Evolutionary conservation across 2,888 invertebrate species (phyloP).

Genomic region (Dasysyrphus albostriatus): DNA sequence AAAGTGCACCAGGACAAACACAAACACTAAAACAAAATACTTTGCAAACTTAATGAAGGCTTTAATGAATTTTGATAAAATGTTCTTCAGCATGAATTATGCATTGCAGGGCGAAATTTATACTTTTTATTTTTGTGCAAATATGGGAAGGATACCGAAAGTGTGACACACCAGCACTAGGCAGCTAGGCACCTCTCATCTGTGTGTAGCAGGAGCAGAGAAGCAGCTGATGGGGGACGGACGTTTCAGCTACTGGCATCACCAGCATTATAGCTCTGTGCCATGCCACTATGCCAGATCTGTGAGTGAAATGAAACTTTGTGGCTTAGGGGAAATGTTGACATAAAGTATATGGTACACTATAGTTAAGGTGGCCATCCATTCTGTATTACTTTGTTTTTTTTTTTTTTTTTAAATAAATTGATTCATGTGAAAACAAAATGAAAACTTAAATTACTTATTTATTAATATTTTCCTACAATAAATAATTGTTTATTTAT

Average conservation of each 20-base stretch:
- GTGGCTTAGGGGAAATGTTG: slow-evolving; percentile 57
- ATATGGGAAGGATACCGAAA: slow-evolving; percentile 41
- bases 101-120: slow-evolving; percentile 69
- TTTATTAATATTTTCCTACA: no score
- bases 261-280: slow-evolving; percentile 21
- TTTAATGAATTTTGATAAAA: slow-evolving; percentile 76
- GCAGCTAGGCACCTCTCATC: background rate
- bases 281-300: slow-evolving; percentile 20
- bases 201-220: background rate
- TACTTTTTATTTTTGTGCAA: slow-evolving; percentile 69
- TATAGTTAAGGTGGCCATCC: background rate
- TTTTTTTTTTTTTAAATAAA: no score
- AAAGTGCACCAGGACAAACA: slow-evolving; percentile 67
- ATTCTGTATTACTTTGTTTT: background rate
- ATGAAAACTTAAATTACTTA: no score
- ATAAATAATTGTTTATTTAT: no score
- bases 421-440: no score
- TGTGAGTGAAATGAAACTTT: slow-evolving; percentile 65
- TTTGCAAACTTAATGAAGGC: slow-evolving; percentile 73
- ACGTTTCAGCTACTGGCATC: slow-evolving; percentile 17
- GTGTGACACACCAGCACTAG: slow-evolving; percentile 27
- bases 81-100: slow-evolving; percentile 73
- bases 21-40: slow-evolving; percentile 73
- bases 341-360: slow-evolving; percentile 51
- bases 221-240: slow-evolving; percentile 6